phyloP scores from a whole-genome alignment of 2,797 vertebrate species.

The Xiphophorus birchmanni region DNA sequence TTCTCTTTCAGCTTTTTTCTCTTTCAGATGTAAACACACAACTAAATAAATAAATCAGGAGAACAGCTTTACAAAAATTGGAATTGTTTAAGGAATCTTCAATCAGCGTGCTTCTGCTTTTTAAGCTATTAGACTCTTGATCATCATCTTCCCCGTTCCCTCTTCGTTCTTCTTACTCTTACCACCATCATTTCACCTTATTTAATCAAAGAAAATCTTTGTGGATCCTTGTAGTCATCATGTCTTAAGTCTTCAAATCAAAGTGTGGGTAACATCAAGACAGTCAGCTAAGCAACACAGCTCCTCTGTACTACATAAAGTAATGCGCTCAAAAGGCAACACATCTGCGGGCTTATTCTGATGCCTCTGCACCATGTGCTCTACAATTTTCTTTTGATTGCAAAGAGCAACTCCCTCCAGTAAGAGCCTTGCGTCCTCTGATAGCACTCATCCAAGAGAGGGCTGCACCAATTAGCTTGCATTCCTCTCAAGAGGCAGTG shows the following conservation, averaged over 20 bases:
- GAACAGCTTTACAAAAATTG: not conserved
- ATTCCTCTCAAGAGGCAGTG: constrained; percentile 75
- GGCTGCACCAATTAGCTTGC: constrained; percentile 78
- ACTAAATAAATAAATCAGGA: not conserved
- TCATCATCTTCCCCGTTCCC: constrained; percentile 27
- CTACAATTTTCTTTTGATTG: constrained; percentile 79
- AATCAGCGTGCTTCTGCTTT: not conserved
- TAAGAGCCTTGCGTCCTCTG: constrained; percentile 64
- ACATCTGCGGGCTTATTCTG: constrained; percentile 55
- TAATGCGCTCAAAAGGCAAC: constrained; percentile 59
- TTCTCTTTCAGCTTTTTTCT: not conserved
- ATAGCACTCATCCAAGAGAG: constrained; percentile 73
- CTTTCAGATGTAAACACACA: not conserved
- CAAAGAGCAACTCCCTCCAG: constrained; percentile 67
- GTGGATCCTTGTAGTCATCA: constrained; percentile 31
- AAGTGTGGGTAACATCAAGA: constrained; percentile 41
- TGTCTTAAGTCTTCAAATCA: constrained; percentile 35
- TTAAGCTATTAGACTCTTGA: constrained; percentile 8
- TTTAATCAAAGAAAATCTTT: constrained; percentile 54
- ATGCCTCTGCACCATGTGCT: constrained; percentile 57
- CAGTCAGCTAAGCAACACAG: constrained; percentile 46
- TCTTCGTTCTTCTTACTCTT: constrained; percentile 10
- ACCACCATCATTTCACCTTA: constrained; percentile 32
- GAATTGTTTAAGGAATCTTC: not conserved
- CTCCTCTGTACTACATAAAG: constrained; percentile 50